These are phyloP conservation scores for Mobula birostris DNA, from an alignment of 2,113 vertebrate species.

Conservation along the genomic window DNA sequence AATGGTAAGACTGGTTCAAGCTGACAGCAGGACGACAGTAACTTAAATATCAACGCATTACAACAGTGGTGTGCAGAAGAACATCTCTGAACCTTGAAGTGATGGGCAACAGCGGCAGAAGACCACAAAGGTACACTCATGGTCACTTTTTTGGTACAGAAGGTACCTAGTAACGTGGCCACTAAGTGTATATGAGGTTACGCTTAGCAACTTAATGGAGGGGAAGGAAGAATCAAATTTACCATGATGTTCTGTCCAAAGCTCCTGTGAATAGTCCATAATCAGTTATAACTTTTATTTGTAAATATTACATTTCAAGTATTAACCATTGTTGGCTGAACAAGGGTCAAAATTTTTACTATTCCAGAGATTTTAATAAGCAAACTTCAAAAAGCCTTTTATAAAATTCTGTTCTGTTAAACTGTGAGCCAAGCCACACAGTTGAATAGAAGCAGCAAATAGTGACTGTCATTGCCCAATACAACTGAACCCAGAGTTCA, in stretches of 20 bases:
- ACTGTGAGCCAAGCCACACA: background rate
- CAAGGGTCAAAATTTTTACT: background rate
- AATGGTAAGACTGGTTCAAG: too few relatives aligned
- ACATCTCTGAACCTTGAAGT: too few relatives aligned
- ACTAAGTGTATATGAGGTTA: background rate
- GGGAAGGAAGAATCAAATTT: background rate
- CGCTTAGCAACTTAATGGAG: background rate
- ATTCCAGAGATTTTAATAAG: background rate
- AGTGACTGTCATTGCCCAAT: too few relatives aligned
- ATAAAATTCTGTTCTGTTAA: background rate
- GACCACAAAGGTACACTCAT: too few relatives aligned
- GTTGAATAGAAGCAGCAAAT: background rate
- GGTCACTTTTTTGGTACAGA: too few relatives aligned
- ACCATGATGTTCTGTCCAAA: background rate
- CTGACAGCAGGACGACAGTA: too few relatives aligned
- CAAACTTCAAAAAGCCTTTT: background rate
- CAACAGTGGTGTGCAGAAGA: too few relatives aligned
- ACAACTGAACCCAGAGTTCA: too few relatives aligned
- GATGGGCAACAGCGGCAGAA: too few relatives aligned
- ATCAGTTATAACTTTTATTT: background rate
- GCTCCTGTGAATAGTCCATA: background rate
- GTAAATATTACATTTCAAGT: background rate
- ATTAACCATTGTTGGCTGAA: background rate
- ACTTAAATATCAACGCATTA: too few relatives aligned
- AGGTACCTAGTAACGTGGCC: too few relatives aligned